Conservation (phyloP, 2,797 vertebrate genomes). For the Myotis vivesi region DNA sequence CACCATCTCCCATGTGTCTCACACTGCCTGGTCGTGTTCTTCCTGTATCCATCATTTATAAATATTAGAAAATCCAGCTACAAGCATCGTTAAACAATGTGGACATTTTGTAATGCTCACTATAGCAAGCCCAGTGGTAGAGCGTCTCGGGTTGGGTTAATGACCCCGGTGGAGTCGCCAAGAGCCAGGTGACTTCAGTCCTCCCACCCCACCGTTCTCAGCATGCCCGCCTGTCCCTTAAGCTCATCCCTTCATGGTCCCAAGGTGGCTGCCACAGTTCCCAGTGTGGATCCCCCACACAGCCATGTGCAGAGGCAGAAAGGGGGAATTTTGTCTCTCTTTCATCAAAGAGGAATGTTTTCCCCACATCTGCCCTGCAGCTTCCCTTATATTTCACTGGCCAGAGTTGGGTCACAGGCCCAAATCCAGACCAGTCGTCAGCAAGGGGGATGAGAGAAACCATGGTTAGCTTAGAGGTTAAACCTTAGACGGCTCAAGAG, state of each 20-base stretch:
- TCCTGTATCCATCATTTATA: not conserved
- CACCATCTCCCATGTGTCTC: not conserved
- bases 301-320: not conserved
- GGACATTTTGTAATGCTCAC: not conserved
- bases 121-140: not conserved
- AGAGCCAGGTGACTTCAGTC: not conserved
- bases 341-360: not conserved
- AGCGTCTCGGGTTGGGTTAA: not conserved
- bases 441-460: not conserved
- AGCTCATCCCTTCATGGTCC: not conserved
- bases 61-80: not conserved
- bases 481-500: not conserved
- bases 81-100: not conserved
- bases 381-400: not conserved
- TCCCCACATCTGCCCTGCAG: not conserved
- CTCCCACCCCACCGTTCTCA: not conserved
- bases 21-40: not conserved
- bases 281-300: not conserved
- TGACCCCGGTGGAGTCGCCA: not conserved
- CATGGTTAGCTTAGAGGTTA: not conserved
- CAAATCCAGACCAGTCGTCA: not conserved
- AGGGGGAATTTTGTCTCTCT: not conserved
- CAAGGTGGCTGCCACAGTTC: not conserved
- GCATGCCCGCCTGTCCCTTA: not conserved
- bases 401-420: not conserved